Conservation (phyloP, 1,140 invertebrate species). For the Magallana angulata region DNA sequence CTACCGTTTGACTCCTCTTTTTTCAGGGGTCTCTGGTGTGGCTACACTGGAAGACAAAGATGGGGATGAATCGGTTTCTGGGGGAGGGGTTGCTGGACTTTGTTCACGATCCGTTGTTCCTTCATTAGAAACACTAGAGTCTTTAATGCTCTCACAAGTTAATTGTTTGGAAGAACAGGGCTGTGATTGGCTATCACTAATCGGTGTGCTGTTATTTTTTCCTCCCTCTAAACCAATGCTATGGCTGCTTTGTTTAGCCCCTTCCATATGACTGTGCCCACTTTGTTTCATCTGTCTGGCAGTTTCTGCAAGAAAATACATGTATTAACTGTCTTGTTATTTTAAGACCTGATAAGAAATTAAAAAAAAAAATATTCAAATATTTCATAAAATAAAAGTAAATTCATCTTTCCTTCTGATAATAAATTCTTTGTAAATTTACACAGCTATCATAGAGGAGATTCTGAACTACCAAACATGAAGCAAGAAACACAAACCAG, state of each 20-base stretch:
- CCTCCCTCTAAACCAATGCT: constrained; percentile 15
- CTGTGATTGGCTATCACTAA: constrained; percentile 24
- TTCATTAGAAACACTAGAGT: constrained; percentile 24
- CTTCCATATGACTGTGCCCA: constrained; percentile 38
- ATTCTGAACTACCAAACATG: too few relatives aligned
- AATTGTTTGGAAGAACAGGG: constrained; percentile 41
- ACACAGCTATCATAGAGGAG: too few relatives aligned
- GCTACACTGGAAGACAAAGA: constrained; percentile 13
- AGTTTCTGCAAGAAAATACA: constrained; percentile 29
- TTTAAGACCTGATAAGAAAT: background rate
- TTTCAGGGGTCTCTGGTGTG: constrained; percentile 42
- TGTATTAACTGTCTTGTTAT: background rate
- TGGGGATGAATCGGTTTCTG: background rate
- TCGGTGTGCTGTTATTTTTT: background rate
- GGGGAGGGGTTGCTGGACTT: background rate
- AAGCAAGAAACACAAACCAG: constrained; percentile 41
- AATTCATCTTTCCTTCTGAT: too few relatives aligned
- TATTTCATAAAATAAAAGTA: too few relatives aligned
- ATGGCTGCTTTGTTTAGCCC: constrained; percentile 20
- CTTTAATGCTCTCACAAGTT: constrained; percentile 3
- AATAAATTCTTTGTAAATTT: too few relatives aligned
- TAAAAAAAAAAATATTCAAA: background rate
- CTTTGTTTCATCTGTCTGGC: constrained; percentile 36
- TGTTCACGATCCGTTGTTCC: constrained; percentile 22
- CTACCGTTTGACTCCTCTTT: constrained; percentile 60